Base-by-base conservation (phyloP, 1,140 invertebrate species). In the Cotesia glomerata region DNA sequence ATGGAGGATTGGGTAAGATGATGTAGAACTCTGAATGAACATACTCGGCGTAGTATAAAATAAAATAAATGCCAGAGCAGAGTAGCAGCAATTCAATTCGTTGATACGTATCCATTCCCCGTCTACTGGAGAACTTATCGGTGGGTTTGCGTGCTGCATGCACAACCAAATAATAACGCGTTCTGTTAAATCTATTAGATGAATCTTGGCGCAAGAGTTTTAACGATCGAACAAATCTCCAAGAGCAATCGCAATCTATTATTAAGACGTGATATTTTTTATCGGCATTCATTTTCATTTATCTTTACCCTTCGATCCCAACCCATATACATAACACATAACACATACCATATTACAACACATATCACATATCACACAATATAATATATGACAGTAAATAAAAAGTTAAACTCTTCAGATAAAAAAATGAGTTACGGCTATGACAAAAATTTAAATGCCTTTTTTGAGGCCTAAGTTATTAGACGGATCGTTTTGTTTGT, bases 151-250 rank as follows among this genome's bases (percentile, higher is more conserved):
- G 82, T 84, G 82, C 75, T 78, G 80, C 81, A 81, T 83, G 77
- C 79, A 75, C 80, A 81, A 83, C 80, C 78, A 82, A 84, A 82
- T 81, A 81, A 83, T 82, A 84, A 84, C 80, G n/a, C 52, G 26
- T 49, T 76, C 76, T 79, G 81, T 78, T 78, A 82, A 84, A 82
- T 82, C 79, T 82, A 83, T 83, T 83, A 81, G 79, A 79, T 80
- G 76, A 69, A 78, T 80, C 76, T 78, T 78, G 73, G 67, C 75
- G 39, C 39, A 45, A 69, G 74, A 75, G 73, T 80, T 82, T 84
- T 82, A 84, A 83, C 77, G 81, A 84, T 80, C 79, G 74, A 63
- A 74, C 77, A 73, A 62, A 62, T 71, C 72, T 54, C n/a, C 16
- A 54, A 54, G 16, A 54, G 5, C 13, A 54, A 54, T 16, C 16